Base-by-base conservation (phyloP, 2,113 vertebrate species). In the Enhydra lutris region DNA sequence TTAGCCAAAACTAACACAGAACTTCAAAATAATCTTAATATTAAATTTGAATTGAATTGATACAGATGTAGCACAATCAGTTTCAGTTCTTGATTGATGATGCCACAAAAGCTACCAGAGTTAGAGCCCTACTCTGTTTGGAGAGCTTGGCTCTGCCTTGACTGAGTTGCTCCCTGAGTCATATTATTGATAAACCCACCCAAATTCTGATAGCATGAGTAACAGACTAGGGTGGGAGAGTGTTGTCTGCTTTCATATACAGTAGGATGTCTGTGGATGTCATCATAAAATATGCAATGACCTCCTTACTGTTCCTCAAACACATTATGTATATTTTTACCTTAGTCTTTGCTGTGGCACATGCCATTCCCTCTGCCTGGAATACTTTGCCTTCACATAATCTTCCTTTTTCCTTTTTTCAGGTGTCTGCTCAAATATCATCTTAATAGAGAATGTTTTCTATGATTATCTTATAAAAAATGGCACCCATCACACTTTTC, bases 21-120 rank as follows among this genome's bases (percentile, higher is more conserved):
- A 73, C 4, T 86, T 96, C 86, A 97, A 95, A 95, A 50, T 81
- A 88, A 82, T 93, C 7, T 79, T 78, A 88, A 59, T 85, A 91
- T 31, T 85, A 73, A 81, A 84, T 39, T 67, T 76, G 21, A 91
- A 90, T 34, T 92, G 18, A 91, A 92, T 39, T 88, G 81, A 65
- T 34, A 78, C 26, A 73, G 17, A 26, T 14, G 3, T 73, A 78
- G 39, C 94, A 8, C 8, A 36, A 34, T 92, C 15, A 52, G 9
- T 65, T 78, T 92, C 11, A 61, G 79, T 55, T 23, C 20, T 59
- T 96, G 45, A 87, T 7, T 92, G 63, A 71, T 59, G 39, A n/a
- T 87, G 36, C 26, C 45, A 29, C 45, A 55, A 12, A 12, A 26
- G 4, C 21, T 88, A 20, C 24, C 50, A 69, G 45, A 88, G 6